Conservation (phyloP, 1,140 invertebrate genomes). For the Rhopalosiphum maidis region DNA sequence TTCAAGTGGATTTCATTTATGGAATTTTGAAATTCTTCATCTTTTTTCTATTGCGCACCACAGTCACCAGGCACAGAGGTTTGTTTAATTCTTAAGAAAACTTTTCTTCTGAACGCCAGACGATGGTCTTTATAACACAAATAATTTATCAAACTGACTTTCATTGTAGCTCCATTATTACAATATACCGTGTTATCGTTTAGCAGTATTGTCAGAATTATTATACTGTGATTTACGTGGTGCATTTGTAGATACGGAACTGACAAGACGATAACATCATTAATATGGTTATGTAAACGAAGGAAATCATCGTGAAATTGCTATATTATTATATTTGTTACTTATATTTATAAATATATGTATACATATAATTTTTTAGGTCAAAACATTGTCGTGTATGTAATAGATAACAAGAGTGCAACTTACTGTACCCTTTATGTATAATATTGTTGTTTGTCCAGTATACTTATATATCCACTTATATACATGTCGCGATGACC, state of each 20-base stretch:
- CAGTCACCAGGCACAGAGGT: neutral
- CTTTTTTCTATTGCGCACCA: neutral
- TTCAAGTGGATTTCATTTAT: conserved; percentile 18
- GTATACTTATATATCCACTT: neutral
- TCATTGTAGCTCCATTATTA: neutral
- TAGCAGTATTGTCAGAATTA: neutral
- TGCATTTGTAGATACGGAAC: neutral
- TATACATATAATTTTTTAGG: neutral
- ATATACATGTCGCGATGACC: neutral
- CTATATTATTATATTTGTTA: neutral
- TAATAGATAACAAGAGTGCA: neutral
- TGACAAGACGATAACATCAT: neutral
- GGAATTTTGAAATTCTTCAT: neutral
- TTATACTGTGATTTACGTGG: neutral
- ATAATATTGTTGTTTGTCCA: neutral
- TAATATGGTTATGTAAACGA: neutral
- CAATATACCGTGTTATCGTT: neutral
- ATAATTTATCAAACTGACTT: neutral
- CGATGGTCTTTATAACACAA: neutral
- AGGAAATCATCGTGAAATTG: neutral
- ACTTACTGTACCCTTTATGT: neutral
- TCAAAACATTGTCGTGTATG: neutral
- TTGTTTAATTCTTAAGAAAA: neutral
- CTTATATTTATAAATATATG: too few species aligned
- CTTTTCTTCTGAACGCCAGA: neutral